phyloP scores from a whole-genome alignment of 2,888 invertebrate genomes.

The Choreutis nemorana region DNA sequence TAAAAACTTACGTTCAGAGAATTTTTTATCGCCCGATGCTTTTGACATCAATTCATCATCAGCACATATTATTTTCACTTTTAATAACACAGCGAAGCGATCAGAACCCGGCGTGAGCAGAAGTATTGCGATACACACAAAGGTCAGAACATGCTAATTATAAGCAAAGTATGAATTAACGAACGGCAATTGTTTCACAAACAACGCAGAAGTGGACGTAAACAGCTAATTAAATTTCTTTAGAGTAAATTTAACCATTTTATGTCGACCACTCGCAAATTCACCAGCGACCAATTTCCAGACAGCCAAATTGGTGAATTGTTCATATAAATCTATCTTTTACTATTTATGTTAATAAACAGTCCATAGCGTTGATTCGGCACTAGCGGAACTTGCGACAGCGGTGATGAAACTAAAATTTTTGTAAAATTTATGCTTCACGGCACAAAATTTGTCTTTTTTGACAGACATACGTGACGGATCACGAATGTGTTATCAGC shows the following conservation, averaged over 20 bases:
- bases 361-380: constrained; percentile 13
- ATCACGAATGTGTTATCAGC: constrained; percentile 20
- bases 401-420: constrained; percentile 12
- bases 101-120: no score
- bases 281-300: constrained; percentile 7
- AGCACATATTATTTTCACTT: no score
- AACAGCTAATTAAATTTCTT: constrained; percentile 8
- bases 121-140: no score
- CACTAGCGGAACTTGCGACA: constrained; percentile 10
- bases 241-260: constrained; percentile 3
- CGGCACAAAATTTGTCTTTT: constrained; percentile 27
- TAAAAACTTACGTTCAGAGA: no score
- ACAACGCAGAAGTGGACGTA: constrained; percentile 10
- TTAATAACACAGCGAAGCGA: no score
- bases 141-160: no score
- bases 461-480: no score
- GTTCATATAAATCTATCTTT: constrained; percentile 8
- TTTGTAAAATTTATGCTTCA: constrained; percentile 22
- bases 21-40: no score
- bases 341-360: constrained; percentile 7
- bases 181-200: constrained; percentile 17
- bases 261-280: constrained; percentile 10
- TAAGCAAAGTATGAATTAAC: constrained; percentile 3
- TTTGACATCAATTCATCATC: no score
- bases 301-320: constrained; percentile 1